phyloP scores from a whole-genome alignment of 2,113 vertebrate species.

The Cryptotis parvus region DNA sequence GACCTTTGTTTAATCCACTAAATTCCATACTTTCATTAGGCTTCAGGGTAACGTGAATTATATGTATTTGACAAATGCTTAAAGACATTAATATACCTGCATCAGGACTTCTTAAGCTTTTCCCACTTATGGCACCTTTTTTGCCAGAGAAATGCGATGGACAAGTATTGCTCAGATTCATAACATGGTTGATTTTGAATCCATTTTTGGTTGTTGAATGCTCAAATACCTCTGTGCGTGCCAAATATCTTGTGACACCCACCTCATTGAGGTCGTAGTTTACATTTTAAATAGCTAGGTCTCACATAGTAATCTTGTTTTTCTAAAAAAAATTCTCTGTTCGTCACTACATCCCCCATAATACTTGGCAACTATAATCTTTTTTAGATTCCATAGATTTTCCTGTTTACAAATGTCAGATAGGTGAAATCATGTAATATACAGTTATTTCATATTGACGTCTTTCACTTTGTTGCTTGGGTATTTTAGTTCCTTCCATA shows the following conservation, averaged over 20 bases:
- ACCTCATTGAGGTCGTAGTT: too few species aligned
- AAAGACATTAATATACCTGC: not conserved
- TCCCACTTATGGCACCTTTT: too few species aligned
- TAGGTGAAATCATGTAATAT: not conserved
- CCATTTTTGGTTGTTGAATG: too few species aligned
- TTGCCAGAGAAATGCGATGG: too few species aligned
- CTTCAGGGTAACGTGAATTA: not conserved
- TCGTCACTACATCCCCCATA: not conserved
- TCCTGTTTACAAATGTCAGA: conserved; percentile 20
- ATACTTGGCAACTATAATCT: not conserved
- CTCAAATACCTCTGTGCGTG: too few species aligned
- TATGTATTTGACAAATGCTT: conserved; percentile 20
- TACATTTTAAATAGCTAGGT: not conserved
- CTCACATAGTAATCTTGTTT: not conserved
- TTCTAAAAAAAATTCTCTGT: not conserved
- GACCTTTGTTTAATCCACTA: not conserved
- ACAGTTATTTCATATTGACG: not conserved
- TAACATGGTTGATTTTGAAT: too few species aligned
- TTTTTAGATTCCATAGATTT: not conserved
- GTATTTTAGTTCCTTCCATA: not conserved
- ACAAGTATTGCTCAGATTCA: too few species aligned
- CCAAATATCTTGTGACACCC: too few species aligned
- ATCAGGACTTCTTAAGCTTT: too few species aligned
- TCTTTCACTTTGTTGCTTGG: not conserved
- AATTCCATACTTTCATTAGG: conserved; percentile 13